Conservation (phyloP, 2,113 vertebrate genomes). For the Chauna torquata region DNA sequence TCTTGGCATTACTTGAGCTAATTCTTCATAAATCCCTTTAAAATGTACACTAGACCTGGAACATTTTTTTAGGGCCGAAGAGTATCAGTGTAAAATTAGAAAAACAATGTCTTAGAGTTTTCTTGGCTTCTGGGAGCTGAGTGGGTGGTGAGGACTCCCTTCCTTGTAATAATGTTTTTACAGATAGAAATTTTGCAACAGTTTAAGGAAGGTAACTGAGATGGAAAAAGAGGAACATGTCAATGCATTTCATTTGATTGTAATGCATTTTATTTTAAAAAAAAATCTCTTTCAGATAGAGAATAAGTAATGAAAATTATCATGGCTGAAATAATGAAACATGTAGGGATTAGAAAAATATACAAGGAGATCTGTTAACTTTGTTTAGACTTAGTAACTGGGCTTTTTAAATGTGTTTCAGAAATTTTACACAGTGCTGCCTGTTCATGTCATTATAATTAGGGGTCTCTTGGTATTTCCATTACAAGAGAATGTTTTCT, state of each 20-base stretch:
- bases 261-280: neutral
- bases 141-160: constrained; percentile 55
- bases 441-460: neutral
- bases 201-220: neutral
- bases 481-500: neutral
- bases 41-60: constrained; percentile 1
- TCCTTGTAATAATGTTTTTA: constrained; percentile 43
- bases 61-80: constrained; percentile 33
- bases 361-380: neutral
- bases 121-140: constrained; percentile 58
- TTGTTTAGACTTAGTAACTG: constrained; percentile 18
- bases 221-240: neutral
- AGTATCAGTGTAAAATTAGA: constrained; percentile 44
- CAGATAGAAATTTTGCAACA: constrained; percentile 6
- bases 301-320: constrained; percentile 17
- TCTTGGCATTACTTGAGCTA: constrained; percentile 29
- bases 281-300: neutral
- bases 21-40: constrained; percentile 42
- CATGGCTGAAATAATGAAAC: neutral
- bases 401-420: constrained; percentile 8
- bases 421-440: neutral
- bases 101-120: constrained; percentile 51
- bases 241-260: neutral
- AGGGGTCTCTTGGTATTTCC: neutral
- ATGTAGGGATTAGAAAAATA: constrained; percentile 22